Conservation (phyloP, 2,113 vertebrate species). For the Centropristis striata region DNA sequence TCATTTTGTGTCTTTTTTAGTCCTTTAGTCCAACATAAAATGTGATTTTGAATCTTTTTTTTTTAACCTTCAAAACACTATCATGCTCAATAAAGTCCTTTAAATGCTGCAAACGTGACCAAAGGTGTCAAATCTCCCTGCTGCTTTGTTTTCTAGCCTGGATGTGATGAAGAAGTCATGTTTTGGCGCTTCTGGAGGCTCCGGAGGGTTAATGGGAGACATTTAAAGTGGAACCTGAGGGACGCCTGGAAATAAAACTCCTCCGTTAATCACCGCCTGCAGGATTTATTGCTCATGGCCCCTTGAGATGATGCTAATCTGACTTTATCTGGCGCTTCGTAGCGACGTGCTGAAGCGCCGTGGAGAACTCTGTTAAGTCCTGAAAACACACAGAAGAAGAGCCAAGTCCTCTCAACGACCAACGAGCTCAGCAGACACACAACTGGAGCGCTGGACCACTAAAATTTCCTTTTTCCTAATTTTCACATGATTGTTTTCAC, state of each 20-base stretch:
- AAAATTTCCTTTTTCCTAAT: constrained; percentile 19
- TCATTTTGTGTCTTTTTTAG: no score
- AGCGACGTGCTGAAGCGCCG: constrained; percentile 5
- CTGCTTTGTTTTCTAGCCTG: no score
- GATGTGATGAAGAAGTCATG: no score
- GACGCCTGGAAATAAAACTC: constrained; percentile 28
- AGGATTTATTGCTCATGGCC: constrained; percentile 18
- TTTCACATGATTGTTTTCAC: constrained; percentile 52
- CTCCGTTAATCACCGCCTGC: no score
- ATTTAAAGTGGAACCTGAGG: neutral
- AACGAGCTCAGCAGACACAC: constrained; percentile 24
- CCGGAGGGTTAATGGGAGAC: constrained; percentile 30
- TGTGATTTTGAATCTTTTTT: no score
- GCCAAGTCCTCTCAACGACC: constrained; percentile 33
- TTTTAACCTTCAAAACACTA: no score
- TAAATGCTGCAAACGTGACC: no score
- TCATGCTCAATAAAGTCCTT: no score
- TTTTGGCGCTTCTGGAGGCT: no score
- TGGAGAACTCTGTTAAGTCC: constrained; percentile 3
- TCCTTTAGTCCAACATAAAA: no score
- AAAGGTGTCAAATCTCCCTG: no score
- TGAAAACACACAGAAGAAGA: neutral
- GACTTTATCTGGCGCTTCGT: constrained; percentile 33
- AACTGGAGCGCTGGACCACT: constrained; percentile 16
- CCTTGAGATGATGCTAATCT: constrained; percentile 33